These are phyloP conservation scores for Eufriesea mexicana DNA, from an alignment of 1,140 invertebrate species.

Conservation along the genomic window DNA sequence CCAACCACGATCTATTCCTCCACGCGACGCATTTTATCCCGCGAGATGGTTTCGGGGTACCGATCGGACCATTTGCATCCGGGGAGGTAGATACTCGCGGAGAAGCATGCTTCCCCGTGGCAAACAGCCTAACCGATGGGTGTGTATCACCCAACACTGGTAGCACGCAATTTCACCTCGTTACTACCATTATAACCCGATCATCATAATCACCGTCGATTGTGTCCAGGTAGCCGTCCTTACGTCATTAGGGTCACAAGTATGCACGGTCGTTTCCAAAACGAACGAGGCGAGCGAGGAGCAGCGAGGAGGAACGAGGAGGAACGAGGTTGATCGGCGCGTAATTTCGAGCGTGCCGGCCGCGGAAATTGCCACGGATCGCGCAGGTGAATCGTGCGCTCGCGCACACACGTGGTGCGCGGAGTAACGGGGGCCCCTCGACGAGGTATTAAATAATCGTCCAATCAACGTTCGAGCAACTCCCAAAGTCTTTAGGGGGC, in stretches of 20 bases:
- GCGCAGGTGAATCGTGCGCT: slow-evolving; percentile 21
- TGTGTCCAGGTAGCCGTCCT: not conserved
- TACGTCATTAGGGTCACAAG: not conserved
- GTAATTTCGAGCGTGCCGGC: slow-evolving; percentile 21
- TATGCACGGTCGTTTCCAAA: not conserved
- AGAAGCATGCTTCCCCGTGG: too few species aligned
- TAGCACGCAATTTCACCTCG: slow-evolving; percentile 11
- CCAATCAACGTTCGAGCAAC: slow-evolving; percentile 78
- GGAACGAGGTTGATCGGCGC: not conserved
- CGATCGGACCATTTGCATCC: too few species aligned
- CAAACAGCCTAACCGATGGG: not conserved
- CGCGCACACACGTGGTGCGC: slow-evolving; percentile 39
- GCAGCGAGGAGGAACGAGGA: not conserved
- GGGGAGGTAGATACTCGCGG: too few species aligned
- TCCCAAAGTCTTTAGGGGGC: slow-evolving; percentile 77
- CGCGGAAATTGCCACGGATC: slow-evolving; percentile 34
- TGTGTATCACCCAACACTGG: not conserved
- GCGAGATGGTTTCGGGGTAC: too few species aligned
- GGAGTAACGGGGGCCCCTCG: slow-evolving; percentile 63
- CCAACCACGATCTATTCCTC: too few species aligned
- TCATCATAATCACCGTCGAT: slow-evolving; percentile 5
- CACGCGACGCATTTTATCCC: too few species aligned
- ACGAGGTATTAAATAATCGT: slow-evolving; percentile 79
- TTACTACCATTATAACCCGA: not conserved
- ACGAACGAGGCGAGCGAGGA: not conserved